These are phyloP conservation scores for Siderastrea radians DNA, from an alignment of 92 coral and sea anemone species.

Conservation along the genomic window DNA sequence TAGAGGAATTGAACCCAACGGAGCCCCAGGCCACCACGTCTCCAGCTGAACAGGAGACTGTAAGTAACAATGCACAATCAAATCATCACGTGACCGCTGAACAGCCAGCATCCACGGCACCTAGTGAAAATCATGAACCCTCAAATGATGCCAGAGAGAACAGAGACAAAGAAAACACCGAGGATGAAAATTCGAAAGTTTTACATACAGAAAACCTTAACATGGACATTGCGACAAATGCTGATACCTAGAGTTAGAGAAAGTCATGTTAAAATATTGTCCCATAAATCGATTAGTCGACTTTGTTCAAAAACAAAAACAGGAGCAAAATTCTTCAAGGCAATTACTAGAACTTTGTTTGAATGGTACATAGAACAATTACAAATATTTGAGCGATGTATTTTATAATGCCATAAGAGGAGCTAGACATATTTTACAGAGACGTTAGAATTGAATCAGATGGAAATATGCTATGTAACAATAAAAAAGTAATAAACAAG, in stretches of 20 bases:
- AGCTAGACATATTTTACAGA: conserved; percentile 27
- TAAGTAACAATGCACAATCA: conserved; percentile 61
- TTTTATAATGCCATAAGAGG: conserved; percentile 15
- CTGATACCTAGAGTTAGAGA: background rate
- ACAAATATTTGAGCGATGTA: conserved; percentile 17
- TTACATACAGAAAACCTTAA: conserved; percentile 10
- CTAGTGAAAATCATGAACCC: conserved; percentile 27
- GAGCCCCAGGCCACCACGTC: conserved; percentile 46
- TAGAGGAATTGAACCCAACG: conserved; percentile 16
- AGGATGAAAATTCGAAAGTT: conserved; percentile 5
- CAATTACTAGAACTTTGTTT: conserved; percentile 6
- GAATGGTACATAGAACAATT: background rate
- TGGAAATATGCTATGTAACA: conserved; percentile 34
- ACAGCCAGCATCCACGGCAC: conserved; percentile 62
- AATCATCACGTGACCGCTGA: conserved; percentile 58
- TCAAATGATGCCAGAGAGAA: conserved; percentile 12
- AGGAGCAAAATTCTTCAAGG: background rate
- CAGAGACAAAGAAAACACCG: conserved; percentile 3
- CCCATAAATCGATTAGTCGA: background rate
- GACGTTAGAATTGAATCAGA: conserved; percentile 6
- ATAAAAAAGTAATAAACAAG: conserved; percentile 14
- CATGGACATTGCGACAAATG: conserved; percentile 3
- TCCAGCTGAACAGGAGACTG: conserved; percentile 63
- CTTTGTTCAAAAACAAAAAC: background rate
- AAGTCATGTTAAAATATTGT: background rate